Conservation (phyloP, 2,113 vertebrate genomes). For the Chitala chitala region DNA sequence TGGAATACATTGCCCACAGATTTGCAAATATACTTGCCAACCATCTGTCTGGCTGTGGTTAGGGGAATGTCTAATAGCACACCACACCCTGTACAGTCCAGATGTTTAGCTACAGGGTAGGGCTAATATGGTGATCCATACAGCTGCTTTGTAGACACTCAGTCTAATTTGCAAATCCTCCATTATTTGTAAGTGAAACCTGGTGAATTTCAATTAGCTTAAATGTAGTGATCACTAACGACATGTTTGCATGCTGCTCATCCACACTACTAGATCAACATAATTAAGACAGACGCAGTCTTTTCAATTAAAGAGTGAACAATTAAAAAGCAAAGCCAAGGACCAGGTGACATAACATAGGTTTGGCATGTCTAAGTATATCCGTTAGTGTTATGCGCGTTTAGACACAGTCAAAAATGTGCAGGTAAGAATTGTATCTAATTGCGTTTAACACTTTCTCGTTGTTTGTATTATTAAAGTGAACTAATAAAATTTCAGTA, state of each 20-base stretch:
- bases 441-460: too few species aligned
- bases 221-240: slow-evolving; percentile 39
- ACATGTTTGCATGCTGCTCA: slow-evolving; percentile 37
- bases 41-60: slow-evolving; percentile 35
- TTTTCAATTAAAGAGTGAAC: background rate
- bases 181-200: slow-evolving; percentile 59
- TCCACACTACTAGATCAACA: slow-evolving; percentile 23
- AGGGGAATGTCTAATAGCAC: slow-evolving; percentile 51
- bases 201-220: slow-evolving; percentile 47
- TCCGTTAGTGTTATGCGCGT: background rate
- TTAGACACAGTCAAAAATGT: too few species aligned
- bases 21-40: slow-evolving; percentile 21
- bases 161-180: slow-evolving; percentile 54
- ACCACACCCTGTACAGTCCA: slow-evolving; percentile 51
- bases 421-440: too few species aligned
- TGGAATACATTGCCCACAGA: background rate
- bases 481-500: too few species aligned
- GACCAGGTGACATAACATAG: background rate
- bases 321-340: background rate
- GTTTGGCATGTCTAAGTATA: background rate
- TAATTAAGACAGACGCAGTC: slow-evolving; percentile 1
- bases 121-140: slow-evolving; percentile 50
- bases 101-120: slow-evolving; percentile 73
- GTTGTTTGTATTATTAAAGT: too few species aligned
- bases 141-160: slow-evolving; percentile 63